Conservation (phyloP, 1,140 invertebrate species). For the Eriosoma lanigerum region DNA sequence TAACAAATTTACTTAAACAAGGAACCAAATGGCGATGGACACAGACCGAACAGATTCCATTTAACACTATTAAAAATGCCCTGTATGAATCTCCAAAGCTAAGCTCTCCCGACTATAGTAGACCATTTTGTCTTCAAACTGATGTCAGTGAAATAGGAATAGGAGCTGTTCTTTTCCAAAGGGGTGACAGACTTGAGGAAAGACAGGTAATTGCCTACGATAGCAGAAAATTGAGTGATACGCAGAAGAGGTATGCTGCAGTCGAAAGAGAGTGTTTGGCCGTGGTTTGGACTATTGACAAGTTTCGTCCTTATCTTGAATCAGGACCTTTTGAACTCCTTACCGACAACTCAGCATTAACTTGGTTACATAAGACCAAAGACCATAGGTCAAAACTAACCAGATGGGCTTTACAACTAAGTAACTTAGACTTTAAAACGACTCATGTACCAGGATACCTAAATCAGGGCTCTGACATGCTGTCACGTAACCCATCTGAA, state of each 20-base stretch:
- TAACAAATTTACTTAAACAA: constrained; percentile 10
- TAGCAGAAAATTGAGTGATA: constrained; percentile 14
- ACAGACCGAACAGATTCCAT: neutral
- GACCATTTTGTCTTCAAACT: neutral
- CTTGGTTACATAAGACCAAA: neutral
- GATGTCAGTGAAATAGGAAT: constrained; percentile 29
- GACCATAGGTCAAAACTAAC: neutral
- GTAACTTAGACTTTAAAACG: too few relatives aligned
- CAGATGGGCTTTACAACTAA: too few relatives aligned
- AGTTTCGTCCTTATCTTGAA: neutral
- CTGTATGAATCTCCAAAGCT: neutral
- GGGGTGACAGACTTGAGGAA: constrained; percentile 10
- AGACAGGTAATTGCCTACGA: neutral
- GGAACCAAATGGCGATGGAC: neutral
- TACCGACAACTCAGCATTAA: too few relatives aligned
- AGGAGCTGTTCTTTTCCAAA: constrained; percentile 13
- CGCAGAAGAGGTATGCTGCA: neutral
- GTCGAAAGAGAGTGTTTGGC: constrained; percentile 6
- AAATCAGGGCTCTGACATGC: too few relatives aligned
- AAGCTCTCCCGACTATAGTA: neutral
- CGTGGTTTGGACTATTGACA: neutral
- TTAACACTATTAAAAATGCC: neutral
- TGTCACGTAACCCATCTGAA: too few relatives aligned
- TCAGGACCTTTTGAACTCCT: too few relatives aligned
- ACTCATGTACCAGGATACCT: too few relatives aligned